phyloP scores from a whole-genome alignment of 2,113 vertebrate genomes.

The Herpetotheres cachinnans region DNA sequence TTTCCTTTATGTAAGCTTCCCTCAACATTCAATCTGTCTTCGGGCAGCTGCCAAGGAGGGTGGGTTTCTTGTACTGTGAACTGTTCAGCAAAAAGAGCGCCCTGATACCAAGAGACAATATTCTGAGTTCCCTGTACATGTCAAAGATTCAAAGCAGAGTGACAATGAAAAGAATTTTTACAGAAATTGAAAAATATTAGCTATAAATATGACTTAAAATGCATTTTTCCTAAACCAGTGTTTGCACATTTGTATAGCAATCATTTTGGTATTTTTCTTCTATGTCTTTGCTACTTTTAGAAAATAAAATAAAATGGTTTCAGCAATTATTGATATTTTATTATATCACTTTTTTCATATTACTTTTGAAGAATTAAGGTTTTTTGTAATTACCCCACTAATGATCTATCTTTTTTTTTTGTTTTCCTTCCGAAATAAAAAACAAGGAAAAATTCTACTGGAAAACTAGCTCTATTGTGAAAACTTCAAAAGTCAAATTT shows the following conservation, averaged over 20 bases:
- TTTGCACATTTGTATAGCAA: background rate
- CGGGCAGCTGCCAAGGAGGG: background rate
- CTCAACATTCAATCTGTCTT: constrained; percentile 33
- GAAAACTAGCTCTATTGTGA: background rate
- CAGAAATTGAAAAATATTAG: background rate
- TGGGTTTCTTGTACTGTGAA: constrained; percentile 33
- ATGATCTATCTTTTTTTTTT: background rate
- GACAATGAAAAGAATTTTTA: background rate
- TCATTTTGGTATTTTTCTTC: background rate
- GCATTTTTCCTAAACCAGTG: background rate
- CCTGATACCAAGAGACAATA: background rate
- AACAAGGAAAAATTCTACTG: background rate
- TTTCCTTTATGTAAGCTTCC: constrained; percentile 18
- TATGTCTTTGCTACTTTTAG: background rate
- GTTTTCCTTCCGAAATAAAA: background rate
- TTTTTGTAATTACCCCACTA: background rate
- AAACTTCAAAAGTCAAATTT: background rate
- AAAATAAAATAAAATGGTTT: background rate
- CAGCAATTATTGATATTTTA: background rate
- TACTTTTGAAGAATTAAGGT: background rate
- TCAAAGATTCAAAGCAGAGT: background rate
- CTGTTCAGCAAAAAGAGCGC: background rate
- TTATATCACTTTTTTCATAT: background rate
- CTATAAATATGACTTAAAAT: background rate
- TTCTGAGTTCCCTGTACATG: background rate